These are phyloP conservation scores for Cephus pulcher DNA, from an alignment of 2,888 invertebrate genomes.

Conservation along the genomic window DNA sequence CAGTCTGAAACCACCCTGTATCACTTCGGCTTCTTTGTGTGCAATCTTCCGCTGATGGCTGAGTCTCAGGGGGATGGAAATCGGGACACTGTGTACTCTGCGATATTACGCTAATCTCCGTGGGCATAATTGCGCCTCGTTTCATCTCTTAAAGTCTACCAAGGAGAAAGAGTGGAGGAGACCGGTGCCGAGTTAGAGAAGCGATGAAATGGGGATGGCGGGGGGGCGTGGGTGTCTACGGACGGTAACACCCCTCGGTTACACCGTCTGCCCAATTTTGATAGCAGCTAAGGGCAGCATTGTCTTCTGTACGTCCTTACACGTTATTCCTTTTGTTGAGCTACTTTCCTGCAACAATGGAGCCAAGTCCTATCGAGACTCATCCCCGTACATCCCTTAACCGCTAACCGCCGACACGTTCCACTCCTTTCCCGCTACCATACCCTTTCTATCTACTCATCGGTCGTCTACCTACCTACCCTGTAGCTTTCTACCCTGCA, in stretches of 20 bases:
- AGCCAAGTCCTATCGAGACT: conserved; percentile 18
- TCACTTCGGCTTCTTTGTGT: too few species aligned
- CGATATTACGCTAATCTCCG: conserved; percentile 23
- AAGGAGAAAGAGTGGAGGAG: background rate
- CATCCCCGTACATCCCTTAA: conserved; percentile 1
- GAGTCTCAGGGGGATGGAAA: background rate
- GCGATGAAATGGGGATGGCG: too few species aligned
- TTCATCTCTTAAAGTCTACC: conserved; percentile 16
- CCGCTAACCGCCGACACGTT: background rate
- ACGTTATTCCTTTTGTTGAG: conserved; percentile 21
- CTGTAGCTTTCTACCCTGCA: too few species aligned
- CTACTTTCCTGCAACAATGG: conserved; percentile 22
- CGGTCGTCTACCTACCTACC: too few species aligned
- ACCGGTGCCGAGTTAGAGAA: background rate
- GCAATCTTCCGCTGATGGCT: too few species aligned
- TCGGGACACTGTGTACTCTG: conserved; percentile 22
- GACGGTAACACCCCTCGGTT: too few species aligned
- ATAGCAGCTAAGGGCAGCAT: conserved; percentile 14
- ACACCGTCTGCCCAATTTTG: background rate
- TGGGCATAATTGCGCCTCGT: conserved; percentile 19
- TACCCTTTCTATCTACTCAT: too few species aligned
- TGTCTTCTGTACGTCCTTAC: conserved; percentile 19
- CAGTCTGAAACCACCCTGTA: too few species aligned
- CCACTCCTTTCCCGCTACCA: background rate
- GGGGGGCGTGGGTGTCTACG: too few species aligned